Percentiles rank a stretch among this genome's conserved stretches.
phyloP scores from a whole-genome alignment of 1,140 invertebrate species.

The Pomphorhynchus laevis region DNA sequence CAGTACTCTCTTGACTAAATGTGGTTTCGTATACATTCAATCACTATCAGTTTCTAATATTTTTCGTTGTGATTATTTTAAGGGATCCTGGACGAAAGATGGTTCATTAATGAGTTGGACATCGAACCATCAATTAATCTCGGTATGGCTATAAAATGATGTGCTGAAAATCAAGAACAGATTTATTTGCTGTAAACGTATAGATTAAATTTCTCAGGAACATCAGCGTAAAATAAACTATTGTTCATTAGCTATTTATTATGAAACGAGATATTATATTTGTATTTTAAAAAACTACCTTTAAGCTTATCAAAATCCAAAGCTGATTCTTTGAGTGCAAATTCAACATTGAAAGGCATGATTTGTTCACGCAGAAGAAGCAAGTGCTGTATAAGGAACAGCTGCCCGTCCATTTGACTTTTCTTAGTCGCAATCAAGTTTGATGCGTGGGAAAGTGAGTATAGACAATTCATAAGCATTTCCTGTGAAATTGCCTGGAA shows the following conservation, averaged over 20 bases:
- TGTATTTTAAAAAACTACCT: constrained; percentile 12
- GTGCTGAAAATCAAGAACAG: constrained; percentile 9
- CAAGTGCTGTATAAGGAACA: constrained; percentile 89
- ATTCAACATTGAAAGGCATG: constrained; percentile 79
- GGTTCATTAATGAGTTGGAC: too few species aligned
- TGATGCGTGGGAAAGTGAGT: constrained; percentile 42
- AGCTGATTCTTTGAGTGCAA: constrained; percentile 52
- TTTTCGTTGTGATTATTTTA: too few species aligned
- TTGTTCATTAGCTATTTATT: constrained; percentile 4
- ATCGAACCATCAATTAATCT: too few species aligned
- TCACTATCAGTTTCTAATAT: too few species aligned
- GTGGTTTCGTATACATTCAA: too few species aligned
- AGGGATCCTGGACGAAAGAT: too few species aligned
- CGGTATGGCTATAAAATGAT: too few species aligned
- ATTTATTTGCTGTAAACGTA: neutral
- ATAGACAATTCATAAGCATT: constrained; percentile 50
- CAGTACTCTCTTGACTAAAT: too few species aligned
- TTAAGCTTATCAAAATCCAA: constrained; percentile 40
- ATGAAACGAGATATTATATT: neutral
- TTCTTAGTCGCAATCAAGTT: constrained; percentile 22
- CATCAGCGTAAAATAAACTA: constrained; percentile 7
- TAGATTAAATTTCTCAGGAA: constrained; percentile 7
- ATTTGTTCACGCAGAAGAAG: constrained; percentile 82
- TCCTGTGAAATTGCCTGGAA: constrained; percentile 32
- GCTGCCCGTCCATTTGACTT: constrained; percentile 39